Percentiles rank a stretch among this genome's conserved stretches.
These are phyloP conservation scores for Callyntrura sp. DNA, from an alignment of 2,888 invertebrate species.

Conservation along the genomic window DNA sequence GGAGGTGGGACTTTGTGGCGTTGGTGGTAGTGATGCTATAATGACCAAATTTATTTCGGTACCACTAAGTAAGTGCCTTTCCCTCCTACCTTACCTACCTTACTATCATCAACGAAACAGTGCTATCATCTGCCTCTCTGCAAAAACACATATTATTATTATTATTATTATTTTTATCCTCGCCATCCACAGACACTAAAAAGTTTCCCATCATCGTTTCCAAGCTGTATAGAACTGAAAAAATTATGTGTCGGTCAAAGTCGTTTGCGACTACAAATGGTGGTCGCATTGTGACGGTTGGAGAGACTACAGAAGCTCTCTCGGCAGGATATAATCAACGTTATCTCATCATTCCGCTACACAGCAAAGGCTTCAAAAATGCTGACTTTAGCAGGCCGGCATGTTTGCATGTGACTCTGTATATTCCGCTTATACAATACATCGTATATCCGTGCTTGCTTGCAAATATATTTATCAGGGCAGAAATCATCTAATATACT, in stretches of 20 bases:
- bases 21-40: constrained; percentile 23
- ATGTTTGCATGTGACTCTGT: no score
- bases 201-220: constrained; percentile 56
- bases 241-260: constrained; percentile 64
- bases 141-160: constrained; percentile 18
- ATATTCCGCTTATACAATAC: no score
- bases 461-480: no score
- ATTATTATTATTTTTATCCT: constrained; percentile 16
- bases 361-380: no score
- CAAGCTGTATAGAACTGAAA: not conserved
- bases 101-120: not conserved
- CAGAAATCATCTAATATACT: no score
- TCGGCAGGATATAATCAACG: no score
- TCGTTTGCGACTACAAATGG: constrained; percentile 39
- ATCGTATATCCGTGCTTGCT: no score
- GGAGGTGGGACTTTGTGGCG: not conserved
- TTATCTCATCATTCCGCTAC: no score
- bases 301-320: no score
- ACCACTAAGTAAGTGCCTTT: not conserved
- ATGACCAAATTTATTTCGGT: constrained; percentile 58
- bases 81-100: no score
- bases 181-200: not conserved
- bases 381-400: no score
- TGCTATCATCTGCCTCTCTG: constrained; percentile 10
- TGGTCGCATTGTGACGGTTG: no score